Evolutionary conservation across 1,140 invertebrate species (phyloP).

Genomic region (Drosophila bocqueti): DNA sequence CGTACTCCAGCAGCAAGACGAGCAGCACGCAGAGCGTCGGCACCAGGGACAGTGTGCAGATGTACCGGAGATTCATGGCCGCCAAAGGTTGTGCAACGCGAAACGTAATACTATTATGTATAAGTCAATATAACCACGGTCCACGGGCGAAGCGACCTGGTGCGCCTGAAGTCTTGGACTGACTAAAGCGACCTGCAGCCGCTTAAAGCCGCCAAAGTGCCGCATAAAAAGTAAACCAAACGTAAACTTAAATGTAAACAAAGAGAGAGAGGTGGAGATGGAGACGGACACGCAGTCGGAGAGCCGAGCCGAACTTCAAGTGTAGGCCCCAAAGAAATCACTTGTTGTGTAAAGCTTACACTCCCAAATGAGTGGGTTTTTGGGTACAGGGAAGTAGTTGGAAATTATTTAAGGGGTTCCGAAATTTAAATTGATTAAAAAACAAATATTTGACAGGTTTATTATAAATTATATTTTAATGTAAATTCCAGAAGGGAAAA

Average conservation of each 20-base stretch:
- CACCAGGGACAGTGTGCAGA: constrained; percentile 68
- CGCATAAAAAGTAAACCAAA: constrained; percentile 55
- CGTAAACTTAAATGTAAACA: constrained; percentile 42
- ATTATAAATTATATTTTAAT: not conserved
- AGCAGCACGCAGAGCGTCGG: constrained; percentile 77
- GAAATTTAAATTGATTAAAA: not conserved
- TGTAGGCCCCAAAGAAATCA: constrained; percentile 51
- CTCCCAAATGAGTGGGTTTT: constrained; percentile 24
- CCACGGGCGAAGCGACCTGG: constrained; percentile 53
- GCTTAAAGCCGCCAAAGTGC: constrained; percentile 66
- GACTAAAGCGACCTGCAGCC: constrained; percentile 65
- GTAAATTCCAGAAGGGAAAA: no score
- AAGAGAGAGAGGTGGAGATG: constrained; percentile 12
- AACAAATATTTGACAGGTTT: no score
- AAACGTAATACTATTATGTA: constrained; percentile 13
- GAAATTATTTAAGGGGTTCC: not conserved
- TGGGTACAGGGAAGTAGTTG: not conserved
- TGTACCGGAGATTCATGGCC: constrained; percentile 74
- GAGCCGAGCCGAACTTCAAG: constrained; percentile 35
- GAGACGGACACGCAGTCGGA: constrained; percentile 10
- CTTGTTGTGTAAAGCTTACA: constrained; percentile 47
- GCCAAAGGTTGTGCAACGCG: constrained; percentile 16
- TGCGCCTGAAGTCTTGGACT: constrained; percentile 71
- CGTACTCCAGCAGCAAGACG: constrained; percentile 70
- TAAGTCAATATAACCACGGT: constrained; percentile 4